phyloP scores from a whole-genome alignment of 23 tunicate genomes.

The Ascidia mentula region DNA sequence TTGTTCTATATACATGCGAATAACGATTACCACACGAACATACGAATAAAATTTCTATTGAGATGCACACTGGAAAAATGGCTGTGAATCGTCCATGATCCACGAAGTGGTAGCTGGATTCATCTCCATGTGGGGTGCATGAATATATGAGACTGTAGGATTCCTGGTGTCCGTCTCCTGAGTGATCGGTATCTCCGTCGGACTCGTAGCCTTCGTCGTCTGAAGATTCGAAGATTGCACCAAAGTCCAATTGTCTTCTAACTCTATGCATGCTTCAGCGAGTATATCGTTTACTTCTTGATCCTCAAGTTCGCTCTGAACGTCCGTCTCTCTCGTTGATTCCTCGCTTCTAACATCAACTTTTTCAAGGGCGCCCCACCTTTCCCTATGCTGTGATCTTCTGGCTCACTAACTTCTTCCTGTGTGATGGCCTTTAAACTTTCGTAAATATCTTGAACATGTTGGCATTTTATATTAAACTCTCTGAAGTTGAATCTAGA shows the following conservation, averaged over 20 bases:
- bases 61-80: neutral
- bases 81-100: conserved; percentile 2
- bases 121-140: neutral
- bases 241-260: neutral
- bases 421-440: neutral
- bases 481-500: neutral
- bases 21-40: neutral
- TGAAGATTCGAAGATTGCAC: neutral
- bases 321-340: neutral
- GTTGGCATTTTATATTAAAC: neutral
- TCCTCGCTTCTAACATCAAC: too few relatives aligned
- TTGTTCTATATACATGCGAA: neutral
- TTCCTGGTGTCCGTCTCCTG: neutral
- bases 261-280: conserved; percentile 4
- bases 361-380: neutral
- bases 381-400: neutral
- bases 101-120: neutral
- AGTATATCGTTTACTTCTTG: neutral
- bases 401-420: neutral
- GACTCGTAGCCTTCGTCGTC: neutral
- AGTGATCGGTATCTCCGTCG: too few relatives aligned
- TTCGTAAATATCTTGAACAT: neutral
- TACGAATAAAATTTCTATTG: neutral
- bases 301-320: neutral
- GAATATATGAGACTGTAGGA: neutral